A percentile compares a stretch with the other conserved stretches of the same genome.
Evolutionary conservation across 2,113 vertebrate genomes (phyloP).

Genomic region (Misgurnus mizolepis): DNA sequence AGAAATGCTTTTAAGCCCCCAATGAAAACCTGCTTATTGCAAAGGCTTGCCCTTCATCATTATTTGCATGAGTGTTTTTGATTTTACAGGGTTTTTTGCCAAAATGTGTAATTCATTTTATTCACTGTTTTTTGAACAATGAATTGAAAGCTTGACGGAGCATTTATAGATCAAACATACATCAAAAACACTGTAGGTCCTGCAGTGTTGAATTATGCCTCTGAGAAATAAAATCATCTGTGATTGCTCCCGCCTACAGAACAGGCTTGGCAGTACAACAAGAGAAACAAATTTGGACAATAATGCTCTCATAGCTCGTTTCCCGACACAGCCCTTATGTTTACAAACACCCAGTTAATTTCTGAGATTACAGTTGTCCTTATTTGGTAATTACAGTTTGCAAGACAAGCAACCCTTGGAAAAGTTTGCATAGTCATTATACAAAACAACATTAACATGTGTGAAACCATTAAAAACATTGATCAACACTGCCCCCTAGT

Average conservation of each 20-base stretch:
- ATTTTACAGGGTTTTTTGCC: too few species aligned
- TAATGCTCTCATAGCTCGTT: background rate
- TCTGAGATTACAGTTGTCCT: background rate
- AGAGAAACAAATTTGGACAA: conserved; percentile 11
- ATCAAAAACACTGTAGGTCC: too few species aligned
- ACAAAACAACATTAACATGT: background rate
- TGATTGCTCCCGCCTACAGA: background rate
- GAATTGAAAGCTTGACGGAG: too few species aligned
- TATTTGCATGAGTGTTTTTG: background rate
- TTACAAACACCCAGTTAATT: background rate
- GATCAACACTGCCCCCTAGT: conserved; percentile 59
- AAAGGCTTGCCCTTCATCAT: background rate
- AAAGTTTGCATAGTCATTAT: background rate
- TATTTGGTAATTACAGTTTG: conserved; percentile 4
- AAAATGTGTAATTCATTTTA: too few species aligned
- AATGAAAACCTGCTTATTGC: conserved; percentile 1
- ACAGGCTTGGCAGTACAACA: background rate
- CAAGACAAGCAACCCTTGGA: background rate
- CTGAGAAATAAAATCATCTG: background rate
- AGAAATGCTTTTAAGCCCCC: background rate
- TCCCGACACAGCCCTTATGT: background rate
- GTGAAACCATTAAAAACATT: background rate
- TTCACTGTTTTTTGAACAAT: too few species aligned
- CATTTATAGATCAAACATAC: too few species aligned
- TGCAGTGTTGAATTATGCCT: too few species aligned